Conservation (phyloP, 2,113 vertebrate species). For the Electrona antarctica region DNA sequence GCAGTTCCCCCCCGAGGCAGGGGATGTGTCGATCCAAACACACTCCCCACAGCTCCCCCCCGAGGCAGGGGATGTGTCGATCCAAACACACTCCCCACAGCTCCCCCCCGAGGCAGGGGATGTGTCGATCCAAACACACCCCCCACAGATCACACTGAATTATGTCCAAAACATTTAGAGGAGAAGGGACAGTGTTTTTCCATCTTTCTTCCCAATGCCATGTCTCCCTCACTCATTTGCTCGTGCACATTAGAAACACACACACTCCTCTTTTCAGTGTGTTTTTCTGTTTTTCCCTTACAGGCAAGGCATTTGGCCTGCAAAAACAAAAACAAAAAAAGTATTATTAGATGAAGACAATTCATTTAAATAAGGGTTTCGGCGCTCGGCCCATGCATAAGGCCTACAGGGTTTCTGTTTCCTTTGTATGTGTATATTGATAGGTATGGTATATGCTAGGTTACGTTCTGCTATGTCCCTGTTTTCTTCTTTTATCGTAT, state of each 20-base stretch:
- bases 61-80: constrained; percentile 36
- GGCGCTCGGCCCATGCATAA: too few species aligned
- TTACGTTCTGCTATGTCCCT: too few species aligned
- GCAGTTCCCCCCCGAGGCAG: constrained; percentile 28
- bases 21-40: constrained; percentile 51
- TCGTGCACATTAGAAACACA: constrained; percentile 5
- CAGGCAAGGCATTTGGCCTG: too few species aligned
- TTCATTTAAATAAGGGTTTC: too few species aligned
- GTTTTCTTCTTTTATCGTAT: too few species aligned
- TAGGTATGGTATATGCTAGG: too few species aligned
- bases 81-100: constrained; percentile 44
- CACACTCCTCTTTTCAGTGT: too few species aligned
- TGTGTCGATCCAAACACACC: constrained; percentile 52
- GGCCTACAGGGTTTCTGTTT: too few species aligned
- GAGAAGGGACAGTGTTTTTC: neutral
- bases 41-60: constrained; percentile 28
- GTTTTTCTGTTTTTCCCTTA: too few species aligned
- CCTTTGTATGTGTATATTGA: too few species aligned
- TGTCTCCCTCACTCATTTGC: neutral
- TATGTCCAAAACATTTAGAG: constrained; percentile 30
- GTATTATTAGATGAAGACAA: too few species aligned
- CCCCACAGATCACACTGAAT: constrained; percentile 31
- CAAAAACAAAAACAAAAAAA: too few species aligned
- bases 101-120: constrained; percentile 26
- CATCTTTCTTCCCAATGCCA: neutral